Percentiles rank a stretch among this genome's conserved stretches.
phyloP scores from a whole-genome alignment of 2,113 vertebrate genomes.

The Bombycilla garrulus region DNA sequence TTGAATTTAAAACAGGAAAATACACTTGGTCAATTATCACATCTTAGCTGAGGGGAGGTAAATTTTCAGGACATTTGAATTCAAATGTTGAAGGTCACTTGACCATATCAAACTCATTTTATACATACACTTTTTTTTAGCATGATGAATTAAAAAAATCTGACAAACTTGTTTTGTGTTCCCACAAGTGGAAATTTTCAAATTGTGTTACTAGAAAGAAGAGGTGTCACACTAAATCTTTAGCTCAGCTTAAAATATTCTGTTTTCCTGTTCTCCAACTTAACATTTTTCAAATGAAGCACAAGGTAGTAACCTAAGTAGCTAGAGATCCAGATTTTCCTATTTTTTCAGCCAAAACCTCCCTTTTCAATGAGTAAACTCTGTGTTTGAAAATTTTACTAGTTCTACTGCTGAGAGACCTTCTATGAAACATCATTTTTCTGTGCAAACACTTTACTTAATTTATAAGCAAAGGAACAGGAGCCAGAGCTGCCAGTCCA shows the following conservation, averaged over 20 bases:
- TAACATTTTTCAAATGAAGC: background rate
- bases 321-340: background rate
- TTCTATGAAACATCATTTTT: background rate
- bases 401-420: background rate
- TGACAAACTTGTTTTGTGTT: background rate
- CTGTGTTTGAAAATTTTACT: background rate
- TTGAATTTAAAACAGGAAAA: background rate
- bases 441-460: background rate
- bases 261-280: background rate
- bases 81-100: background rate
- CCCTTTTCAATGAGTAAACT: background rate
- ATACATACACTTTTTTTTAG: background rate
- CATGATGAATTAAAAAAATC: background rate
- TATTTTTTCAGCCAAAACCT: background rate
- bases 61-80: background rate
- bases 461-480: conserved; percentile 7
- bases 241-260: background rate
- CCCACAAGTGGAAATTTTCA: background rate
- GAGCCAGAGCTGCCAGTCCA: background rate
- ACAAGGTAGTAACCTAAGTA: background rate
- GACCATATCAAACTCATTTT: background rate
- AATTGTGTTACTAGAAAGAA: background rate
- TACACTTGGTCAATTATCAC: background rate
- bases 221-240: background rate
- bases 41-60: background rate